Evolutionary conservation across 2,888 invertebrate genomes (phyloP), one percentile per base, ranked within the genome.

Genomic region (Formica aserva): DNA sequence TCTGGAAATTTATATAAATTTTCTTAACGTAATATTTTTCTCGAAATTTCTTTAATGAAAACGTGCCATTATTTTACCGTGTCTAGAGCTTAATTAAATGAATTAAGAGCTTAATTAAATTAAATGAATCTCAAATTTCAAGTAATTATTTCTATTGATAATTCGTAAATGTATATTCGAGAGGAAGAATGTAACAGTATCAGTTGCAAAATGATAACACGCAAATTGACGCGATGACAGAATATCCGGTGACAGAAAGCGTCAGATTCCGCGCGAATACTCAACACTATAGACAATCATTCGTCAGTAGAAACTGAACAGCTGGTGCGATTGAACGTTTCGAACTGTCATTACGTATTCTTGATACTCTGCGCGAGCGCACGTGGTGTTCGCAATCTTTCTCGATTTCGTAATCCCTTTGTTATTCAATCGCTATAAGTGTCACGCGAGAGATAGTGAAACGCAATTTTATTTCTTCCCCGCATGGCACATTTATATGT

Each of bases 291-390:
- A 60, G 75, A 48, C 65, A 32, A 65, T 71, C 69, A n/a, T 41
- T 69, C 69, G 77, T 69, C 71, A 77, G 71, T 77, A 41, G 55
- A 69, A 55, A 69, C 69, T 41, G 29, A 62, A 77, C 57, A 29
- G 55, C 32, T 29, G 77, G 22, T 69, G 52, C 55, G 55, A 15
- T 26, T 29, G 55, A 69, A 38, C 69, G 29, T 69, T 55, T 71
- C 48, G 65, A 45, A 45, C 41, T 32, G 32, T 63, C 22, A 63
- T 63, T 52, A n/a, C 29, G n/a, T 32, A 60, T n/a, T 67, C 48
- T 76, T 1, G 65, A 35, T 67, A 29, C 32, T 66, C 48, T 52
- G 48, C 62, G 13, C 74, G 62, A 65, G 48, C 26, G 55, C 13
- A 38, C 57, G n/a, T 48, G 52, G 18, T 35, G 8, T 0, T 52